These are phyloP conservation scores for Xerus inauris DNA, from an alignment of 2,113 vertebrate genomes.

Conservation along the genomic window DNA sequence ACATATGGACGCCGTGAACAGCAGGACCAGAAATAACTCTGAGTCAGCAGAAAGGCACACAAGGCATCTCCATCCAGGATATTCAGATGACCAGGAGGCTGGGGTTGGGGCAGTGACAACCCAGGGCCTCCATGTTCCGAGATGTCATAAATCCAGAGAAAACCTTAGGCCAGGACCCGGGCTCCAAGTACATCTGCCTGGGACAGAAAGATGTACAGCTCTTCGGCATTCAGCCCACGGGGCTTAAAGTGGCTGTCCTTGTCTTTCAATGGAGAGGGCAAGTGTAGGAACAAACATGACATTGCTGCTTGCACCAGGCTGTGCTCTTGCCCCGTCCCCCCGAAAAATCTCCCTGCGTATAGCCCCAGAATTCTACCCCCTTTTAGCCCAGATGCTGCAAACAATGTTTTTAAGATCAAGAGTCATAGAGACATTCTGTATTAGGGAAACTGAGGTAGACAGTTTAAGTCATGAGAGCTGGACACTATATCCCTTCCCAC, in stretches of 20 bases:
- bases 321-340: not conserved
- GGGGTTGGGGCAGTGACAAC: not conserved
- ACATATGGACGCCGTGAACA: not conserved
- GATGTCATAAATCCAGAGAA: not conserved
- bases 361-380: not conserved
- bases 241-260: not conserved
- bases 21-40: slow-evolving; percentile 47
- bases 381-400: not conserved
- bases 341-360: not conserved
- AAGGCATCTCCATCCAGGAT: not conserved
- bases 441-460: not conserved
- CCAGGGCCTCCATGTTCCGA: not conserved
- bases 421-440: not conserved
- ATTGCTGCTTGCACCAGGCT: not conserved
- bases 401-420: not conserved
- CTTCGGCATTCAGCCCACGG: not conserved
- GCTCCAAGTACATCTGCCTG: not conserved
- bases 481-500: not conserved
- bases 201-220: not conserved
- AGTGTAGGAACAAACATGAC: not conserved
- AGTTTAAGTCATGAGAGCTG: not conserved
- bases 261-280: not conserved
- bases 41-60: slow-evolving; percentile 39
- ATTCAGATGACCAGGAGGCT: not conserved
- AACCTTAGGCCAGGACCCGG: not conserved